Evolutionary conservation across 2,888 invertebrate species (phyloP).

Genomic region (Lasius fuliginosus): DNA sequence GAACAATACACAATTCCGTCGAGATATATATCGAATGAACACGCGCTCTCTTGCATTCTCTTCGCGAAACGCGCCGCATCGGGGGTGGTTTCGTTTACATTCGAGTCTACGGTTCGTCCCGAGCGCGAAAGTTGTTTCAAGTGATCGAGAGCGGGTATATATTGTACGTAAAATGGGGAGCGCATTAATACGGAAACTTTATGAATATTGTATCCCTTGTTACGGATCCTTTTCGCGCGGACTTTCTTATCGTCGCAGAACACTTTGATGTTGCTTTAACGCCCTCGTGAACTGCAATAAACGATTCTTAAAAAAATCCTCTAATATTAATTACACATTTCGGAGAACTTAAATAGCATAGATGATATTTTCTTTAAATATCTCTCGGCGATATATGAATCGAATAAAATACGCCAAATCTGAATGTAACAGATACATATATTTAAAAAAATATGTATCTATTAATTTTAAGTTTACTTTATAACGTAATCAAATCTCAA

Average conservation of each 20-base stretch:
- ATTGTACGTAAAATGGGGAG: neutral
- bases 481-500: neutral
- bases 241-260: neutral
- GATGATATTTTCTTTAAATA: neutral
- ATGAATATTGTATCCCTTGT: conserved; percentile 36
- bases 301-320: neutral
- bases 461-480: neutral
- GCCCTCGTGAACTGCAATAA: neutral
- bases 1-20: conserved; percentile 61
- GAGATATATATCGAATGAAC: conserved; percentile 27
- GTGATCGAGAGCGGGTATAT: conserved; percentile 41
- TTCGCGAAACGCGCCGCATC: conserved; percentile 33
- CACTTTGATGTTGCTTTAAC: neutral
- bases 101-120: conserved; percentile 42
- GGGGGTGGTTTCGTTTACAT: conserved; percentile 58
- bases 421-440: neutral
- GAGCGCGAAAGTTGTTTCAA: conserved; percentile 40
- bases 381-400: neutral
- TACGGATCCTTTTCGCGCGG: neutral
- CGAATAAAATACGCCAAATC: too few relatives aligned
- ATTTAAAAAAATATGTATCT: neutral
- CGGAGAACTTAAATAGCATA: neutral
- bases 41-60: conserved; percentile 30
- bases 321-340: neutral
- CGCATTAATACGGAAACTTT: conserved; percentile 40